Conservation (phyloP, 2,797 vertebrate species). For the Pseudochromis fuscus region DNA sequence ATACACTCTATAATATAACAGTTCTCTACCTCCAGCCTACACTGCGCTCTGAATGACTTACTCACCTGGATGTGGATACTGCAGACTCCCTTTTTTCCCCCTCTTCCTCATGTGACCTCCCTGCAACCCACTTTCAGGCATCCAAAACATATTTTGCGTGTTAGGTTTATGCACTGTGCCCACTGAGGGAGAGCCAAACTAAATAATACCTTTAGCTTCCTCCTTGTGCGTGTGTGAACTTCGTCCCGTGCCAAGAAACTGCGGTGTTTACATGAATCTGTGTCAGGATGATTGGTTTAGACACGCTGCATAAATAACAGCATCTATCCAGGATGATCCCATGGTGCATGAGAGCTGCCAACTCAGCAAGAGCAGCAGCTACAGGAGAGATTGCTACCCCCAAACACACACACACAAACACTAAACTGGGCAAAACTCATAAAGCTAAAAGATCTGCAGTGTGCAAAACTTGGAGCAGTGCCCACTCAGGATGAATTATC, state of each 20-base stretch:
- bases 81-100: neutral
- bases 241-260: constrained; percentile 70
- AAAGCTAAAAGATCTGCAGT: constrained; percentile 36
- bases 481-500: constrained; percentile 38
- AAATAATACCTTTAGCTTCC: constrained; percentile 64
- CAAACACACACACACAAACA: neutral
- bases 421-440: constrained; percentile 40
- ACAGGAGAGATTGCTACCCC: constrained; percentile 42
- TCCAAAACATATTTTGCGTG: constrained; percentile 42
- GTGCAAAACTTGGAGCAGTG: constrained; percentile 31
- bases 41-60: neutral
- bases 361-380: constrained; percentile 65
- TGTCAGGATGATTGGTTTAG: constrained; percentile 79
- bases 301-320: constrained; percentile 78
- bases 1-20: too few species aligned
- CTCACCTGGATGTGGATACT: neutral
- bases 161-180: constrained; percentile 11
- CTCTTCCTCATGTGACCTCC: constrained; percentile 16
- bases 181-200: constrained; percentile 52
- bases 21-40: too few species aligned
- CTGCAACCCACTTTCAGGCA: constrained; percentile 20
- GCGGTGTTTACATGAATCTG: constrained; percentile 80
- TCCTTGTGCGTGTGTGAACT: constrained; percentile 53
- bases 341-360: constrained; percentile 69
- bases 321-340: constrained; percentile 78